Base-by-base conservation (phyloP, 2,888 invertebrate species). In the Endotricha flammealis region DNA sequence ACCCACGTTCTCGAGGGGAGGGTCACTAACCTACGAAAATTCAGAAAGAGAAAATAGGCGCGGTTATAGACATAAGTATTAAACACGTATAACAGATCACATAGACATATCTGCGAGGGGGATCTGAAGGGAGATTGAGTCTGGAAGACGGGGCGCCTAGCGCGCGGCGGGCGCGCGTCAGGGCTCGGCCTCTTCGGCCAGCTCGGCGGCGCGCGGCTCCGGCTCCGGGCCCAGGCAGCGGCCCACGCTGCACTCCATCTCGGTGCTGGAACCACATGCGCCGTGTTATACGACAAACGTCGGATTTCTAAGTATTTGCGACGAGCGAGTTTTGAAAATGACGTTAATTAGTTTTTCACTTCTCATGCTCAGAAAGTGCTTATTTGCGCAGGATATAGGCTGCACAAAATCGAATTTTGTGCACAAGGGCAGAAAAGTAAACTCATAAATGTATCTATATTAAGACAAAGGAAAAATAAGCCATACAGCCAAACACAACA, bases 231-330 rank as follows among this genome's bases (percentile, higher is more conserved):
- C 64, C 4, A 50, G 41, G 36, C 74, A 77, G 1, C 81, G 70
- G 0, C 79, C 85, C n/a, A 86, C 85, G 50, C 85, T 86, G 68
- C 80, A 78, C 44, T 86, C 86, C 85, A 86, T 83, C 36, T 86
- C 85, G 44, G 83, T 79, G 22, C 85, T 86, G 56, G 0, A 63
- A 64, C 12, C 16, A 16, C 16, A 16, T 4, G 16, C n/a, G n/a
- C n/a, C n/a, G n/a, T n/a, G n/a, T n/a, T n/a, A n/a, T n/a, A n/a
- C n/a, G n/a, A n/a, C n/a, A n/a, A n/a, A n/a, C n/a, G n/a, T n/a
- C n/a, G n/a, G n/a, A n/a, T n/a, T n/a, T n/a, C n/a, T n/a, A n/a
- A n/a, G n/a, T n/a, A n/a, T n/a, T n/a, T n/a, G n/a, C n/a, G n/a
- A n/a, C n/a, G n/a, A n/a, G n/a, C n/a, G n/a, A n/a, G n/a, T n/a